Evolutionary conservation across 1,140 invertebrate species (phyloP), one percentile per base, ranked within the genome.

Genomic region (Panulirus ornatus): DNA sequence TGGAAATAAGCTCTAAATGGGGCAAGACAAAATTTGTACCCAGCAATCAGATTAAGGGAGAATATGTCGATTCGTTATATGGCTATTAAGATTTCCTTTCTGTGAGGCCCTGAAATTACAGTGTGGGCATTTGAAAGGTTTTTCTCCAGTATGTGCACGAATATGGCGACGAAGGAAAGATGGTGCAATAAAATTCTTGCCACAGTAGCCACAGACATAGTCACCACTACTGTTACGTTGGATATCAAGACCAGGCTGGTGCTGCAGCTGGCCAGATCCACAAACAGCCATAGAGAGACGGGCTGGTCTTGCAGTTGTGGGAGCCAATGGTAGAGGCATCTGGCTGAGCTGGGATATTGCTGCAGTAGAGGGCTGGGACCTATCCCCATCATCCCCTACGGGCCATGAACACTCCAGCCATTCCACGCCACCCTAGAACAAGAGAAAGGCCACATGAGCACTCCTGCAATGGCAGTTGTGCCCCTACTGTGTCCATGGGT

Each of bases 61-160:
- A 47, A 83, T 89, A 63, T 89, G 87, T 42, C 87, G 27, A 38
- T 89, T 89, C 38, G 83, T 89, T n/a, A 89, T 89, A 78, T 89
- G 87, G 79, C 87, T 89, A 44, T 89, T 89, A 54, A 89, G 87
- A 73, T 89, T 89, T 38, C 84, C 91, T 83, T 91, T 90, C 42
- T 90, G 91, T 36, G 89, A 91, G 76, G 87, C 91, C 66, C 91
- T 51, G 58, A 90, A 92, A 30, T 90, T 81, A 79, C 97, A 98
- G 93, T 97, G 97, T 40, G 97, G 94, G 93, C 97, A 98, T 63
- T 97, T 96, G 93, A 97, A 98, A 2, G 97, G 97, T 38, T 97
- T 94, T 93, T 97, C 97, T 0, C 97, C 97, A 0, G 97, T 98
- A 93, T 98, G 97, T 92, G 97, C 98, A 38, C 97, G 95, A 2